Conservation (phyloP, 2,888 invertebrate genomes). For the Danaus chrysippus region DNA sequence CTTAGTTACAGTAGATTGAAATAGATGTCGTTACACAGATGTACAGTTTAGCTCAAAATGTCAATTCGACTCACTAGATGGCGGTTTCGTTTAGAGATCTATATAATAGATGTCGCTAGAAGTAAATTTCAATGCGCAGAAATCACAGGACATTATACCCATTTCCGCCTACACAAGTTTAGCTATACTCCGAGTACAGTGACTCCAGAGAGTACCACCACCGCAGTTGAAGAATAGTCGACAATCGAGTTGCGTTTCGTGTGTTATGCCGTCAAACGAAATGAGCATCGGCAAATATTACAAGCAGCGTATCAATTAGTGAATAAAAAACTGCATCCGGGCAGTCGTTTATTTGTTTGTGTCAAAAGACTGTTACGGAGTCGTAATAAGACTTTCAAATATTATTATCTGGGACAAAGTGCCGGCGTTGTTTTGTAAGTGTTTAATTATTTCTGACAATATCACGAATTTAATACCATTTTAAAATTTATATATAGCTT, state of each 20-base stretch:
- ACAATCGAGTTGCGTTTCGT: slow-evolving; percentile 28
- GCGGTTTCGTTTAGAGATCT: slow-evolving; percentile 5
- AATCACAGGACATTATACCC: slow-evolving; percentile 30
- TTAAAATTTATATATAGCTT: neutral
- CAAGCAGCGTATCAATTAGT: slow-evolving; percentile 29
- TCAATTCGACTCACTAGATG: slow-evolving; percentile 8
- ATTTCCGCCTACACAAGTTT: slow-evolving; percentile 34
- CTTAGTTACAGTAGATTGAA: neutral
- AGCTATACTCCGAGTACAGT: slow-evolving; percentile 28
- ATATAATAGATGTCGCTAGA: slow-evolving; percentile 20
- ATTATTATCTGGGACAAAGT: slow-evolving; percentile 21
- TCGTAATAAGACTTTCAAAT: slow-evolving; percentile 19
- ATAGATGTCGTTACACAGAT: slow-evolving; percentile 15
- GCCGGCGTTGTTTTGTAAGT: slow-evolving; percentile 34
- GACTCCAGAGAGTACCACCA: slow-evolving; percentile 25
- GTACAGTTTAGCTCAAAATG: slow-evolving; percentile 3
- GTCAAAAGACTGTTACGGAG: slow-evolving; percentile 16
- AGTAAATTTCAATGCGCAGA: slow-evolving; percentile 18
- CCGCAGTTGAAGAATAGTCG: slow-evolving; percentile 31
- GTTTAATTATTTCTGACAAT: slow-evolving; percentile 34
- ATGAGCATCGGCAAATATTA: slow-evolving; percentile 32
- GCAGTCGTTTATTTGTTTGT: slow-evolving; percentile 29
- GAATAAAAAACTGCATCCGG: slow-evolving; percentile 29
- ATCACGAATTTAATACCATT: slow-evolving; percentile 12
- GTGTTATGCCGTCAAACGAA: slow-evolving; percentile 27